Evolutionary conservation across 2,113 vertebrate species (phyloP), one percentile per base, ranked within the genome.

Genomic region (Pterocles orientalis): DNA sequence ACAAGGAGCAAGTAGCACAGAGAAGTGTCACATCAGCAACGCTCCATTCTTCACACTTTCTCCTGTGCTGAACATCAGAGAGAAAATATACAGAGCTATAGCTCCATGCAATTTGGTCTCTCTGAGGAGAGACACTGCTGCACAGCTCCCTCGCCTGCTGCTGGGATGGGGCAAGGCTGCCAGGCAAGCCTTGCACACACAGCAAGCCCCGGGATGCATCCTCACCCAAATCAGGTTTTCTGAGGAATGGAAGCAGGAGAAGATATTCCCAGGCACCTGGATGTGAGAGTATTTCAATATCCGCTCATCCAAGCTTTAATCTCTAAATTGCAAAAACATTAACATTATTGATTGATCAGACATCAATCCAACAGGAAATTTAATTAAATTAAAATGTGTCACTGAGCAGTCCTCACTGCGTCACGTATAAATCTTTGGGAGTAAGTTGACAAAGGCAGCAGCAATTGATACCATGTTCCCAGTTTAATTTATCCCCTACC

Each of bases 301-400:
- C 95, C 93, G 94, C 90, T 96, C 94, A 97, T 93, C 96, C 94
- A 84, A 93, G 97, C 96, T 98, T 98, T 98, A 98, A 98, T 98
- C 97, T 98, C 97, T 94, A 98, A 98, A 98, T 98, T 98, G 98
- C 98, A 97, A 98, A 98, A 98, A 98, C 98, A 98, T 98, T 98
- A 98, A 98, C 97, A 98, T 98, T 98, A 98, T 98, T 98, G 98
- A 98, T 98, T 98, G 98, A 98, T 98, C 98, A 97, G 97, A 98
- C 98, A 98, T 98, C 98, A 98, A 98, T 98, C 98, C 97, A 97
- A 98, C 96, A 98, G 97, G 96, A 98, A 98, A 98, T 98, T 98
- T 98, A 98, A 98, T 98, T 98, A 98, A 98, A 98, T 98, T 98
- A 98, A 98, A 98, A 98, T 98, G 98, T 98, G 98, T 98, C 98